Evolutionary conservation across 1,140 invertebrate species (phyloP).

Genomic region (Drosophila watanabei): DNA sequence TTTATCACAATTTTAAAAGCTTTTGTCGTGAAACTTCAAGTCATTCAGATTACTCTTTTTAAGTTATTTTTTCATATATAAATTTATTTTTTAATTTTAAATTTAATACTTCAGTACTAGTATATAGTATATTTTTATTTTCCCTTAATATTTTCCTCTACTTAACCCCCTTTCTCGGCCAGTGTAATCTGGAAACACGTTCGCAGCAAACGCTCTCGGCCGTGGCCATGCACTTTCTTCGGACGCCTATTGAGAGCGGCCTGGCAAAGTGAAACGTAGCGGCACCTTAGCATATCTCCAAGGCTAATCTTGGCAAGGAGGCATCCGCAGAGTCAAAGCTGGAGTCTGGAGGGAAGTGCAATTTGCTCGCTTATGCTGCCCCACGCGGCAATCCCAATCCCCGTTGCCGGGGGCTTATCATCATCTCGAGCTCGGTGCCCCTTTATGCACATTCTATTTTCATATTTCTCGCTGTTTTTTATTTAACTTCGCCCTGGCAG

Average conservation of each 20-base stretch:
- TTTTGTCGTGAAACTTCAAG: no score
- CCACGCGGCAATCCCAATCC: conserved; percentile 5
- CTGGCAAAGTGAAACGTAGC: conserved; percentile 36
- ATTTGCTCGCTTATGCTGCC: conserved; percentile 37
- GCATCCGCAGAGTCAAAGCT: not conserved
- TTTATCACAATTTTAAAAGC: no score
- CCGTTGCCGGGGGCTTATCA: conserved; percentile 12
- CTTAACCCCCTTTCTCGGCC: not conserved
- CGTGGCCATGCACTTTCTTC: conserved; percentile 58
- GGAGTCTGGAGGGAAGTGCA: conserved; percentile 10
- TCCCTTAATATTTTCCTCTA: not conserved
- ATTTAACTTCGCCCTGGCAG: conserved; percentile 44
- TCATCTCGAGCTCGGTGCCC: conserved; percentile 23
- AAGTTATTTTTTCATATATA: no score
- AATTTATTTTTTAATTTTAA: no score
- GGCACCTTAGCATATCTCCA: conserved; percentile 71
- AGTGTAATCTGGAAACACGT: conserved; percentile 60
- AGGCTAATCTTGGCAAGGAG: conserved; percentile 68
- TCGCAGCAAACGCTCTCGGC: conserved; percentile 50
- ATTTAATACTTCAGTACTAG: no score
- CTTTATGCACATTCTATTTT: conserved; percentile 39
- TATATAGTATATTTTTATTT: no score
- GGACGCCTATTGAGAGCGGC: conserved; percentile 48
- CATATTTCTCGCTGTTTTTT: conserved; percentile 41
- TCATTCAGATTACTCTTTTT: no score